Evolutionary conservation across 2,888 invertebrate genomes (phyloP), one percentile per base, ranked within the genome.

Genomic region (Apamea sordens): DNA sequence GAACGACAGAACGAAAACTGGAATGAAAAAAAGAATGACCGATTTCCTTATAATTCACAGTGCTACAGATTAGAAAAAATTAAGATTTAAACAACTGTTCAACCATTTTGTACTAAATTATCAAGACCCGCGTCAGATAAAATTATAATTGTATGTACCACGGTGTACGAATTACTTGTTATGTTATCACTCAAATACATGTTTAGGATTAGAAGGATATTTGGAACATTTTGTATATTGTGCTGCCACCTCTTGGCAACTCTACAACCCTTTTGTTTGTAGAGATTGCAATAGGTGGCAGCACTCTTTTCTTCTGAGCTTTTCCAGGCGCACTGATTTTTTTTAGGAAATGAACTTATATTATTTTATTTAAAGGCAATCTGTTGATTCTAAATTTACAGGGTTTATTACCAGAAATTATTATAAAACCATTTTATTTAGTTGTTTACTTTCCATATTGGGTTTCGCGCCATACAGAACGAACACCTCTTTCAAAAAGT

Each of bases 191-290:
- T 56, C 3, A 56, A 1, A 21, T 1, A 56, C 4, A n/a, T 11
- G 5, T n/a, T 32, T 32, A 18, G 0, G 0, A 2, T 4, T 36
- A 4, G 15, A 21, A 50, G 13, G 21, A 80, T 4, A 13, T 82
- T 61, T 47, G 0, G 1, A 8, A 15, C 56, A n/a, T 13, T 24
- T 50, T 47, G 1, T 0, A 8, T 11, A 24, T 0, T 3, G 64
- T 84, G 79, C 84, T 80, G 79, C 79, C 84, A 77, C 13, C 79
- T 80, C n/a, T 50, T 84, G 65, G 1, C n/a, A n/a, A 50, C 7
- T 63, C 1, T 21, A 5, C 11, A 77, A 56, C 68, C 0, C 1
- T 11, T n/a, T n/a, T 0, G 36, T n/a, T 36, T 59, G 18, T 65
- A 18, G 18, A 65, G 7, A 7, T n/a, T 6, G 1, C 36, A 71